Evolutionary conservation across 2,113 vertebrate species (phyloP).

Genomic region (Solea senegalensis): DNA sequence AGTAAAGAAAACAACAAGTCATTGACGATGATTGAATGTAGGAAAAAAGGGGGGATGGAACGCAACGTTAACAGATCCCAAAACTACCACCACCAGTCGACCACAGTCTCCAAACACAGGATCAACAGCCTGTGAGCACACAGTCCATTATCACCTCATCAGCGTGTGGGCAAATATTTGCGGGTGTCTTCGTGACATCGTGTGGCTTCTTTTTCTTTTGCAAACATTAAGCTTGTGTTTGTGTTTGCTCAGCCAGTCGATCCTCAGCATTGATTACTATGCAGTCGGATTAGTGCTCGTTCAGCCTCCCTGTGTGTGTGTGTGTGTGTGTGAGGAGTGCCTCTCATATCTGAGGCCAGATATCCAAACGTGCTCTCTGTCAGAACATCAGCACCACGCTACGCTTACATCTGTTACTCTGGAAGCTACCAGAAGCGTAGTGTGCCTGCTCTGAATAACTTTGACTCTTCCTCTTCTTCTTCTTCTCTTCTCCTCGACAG

Average conservation of each 20-base stretch:
- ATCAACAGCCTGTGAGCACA: not conserved
- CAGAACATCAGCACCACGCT: conserved; percentile 73
- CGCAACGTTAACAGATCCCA: too few relatives aligned
- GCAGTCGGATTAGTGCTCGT: conserved; percentile 65
- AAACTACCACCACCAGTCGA: too few relatives aligned
- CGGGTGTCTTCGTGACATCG: conserved; percentile 43
- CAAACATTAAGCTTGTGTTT: conserved; percentile 54
- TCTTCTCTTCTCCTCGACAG: conserved; percentile 73
- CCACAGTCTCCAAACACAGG: too few relatives aligned
- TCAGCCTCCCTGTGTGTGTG: conserved; percentile 36
- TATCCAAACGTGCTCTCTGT: conserved; percentile 73
- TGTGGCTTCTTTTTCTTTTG: conserved; percentile 38
- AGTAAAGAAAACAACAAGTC: too few relatives aligned
- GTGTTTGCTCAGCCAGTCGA: conserved; percentile 76
- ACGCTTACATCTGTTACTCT: conserved; percentile 77
- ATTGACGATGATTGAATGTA: too few relatives aligned
- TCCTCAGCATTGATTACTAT: conserved; percentile 71
- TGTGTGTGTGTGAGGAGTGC: conserved; percentile 22
- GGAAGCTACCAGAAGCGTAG: conserved; percentile 63
- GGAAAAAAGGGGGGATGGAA: too few relatives aligned
- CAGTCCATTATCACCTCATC: conserved; percentile 58
- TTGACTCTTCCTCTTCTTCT: conserved; percentile 40
- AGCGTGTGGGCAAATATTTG: conserved; percentile 70
- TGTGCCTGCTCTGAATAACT: conserved; percentile 68
- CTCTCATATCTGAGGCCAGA: conserved; percentile 68